Percentiles rank a stretch among this genome's conserved stretches.
Evolutionary conservation across 2,888 invertebrate species (phyloP).

Genomic region (Tribolium freemani): DNA sequence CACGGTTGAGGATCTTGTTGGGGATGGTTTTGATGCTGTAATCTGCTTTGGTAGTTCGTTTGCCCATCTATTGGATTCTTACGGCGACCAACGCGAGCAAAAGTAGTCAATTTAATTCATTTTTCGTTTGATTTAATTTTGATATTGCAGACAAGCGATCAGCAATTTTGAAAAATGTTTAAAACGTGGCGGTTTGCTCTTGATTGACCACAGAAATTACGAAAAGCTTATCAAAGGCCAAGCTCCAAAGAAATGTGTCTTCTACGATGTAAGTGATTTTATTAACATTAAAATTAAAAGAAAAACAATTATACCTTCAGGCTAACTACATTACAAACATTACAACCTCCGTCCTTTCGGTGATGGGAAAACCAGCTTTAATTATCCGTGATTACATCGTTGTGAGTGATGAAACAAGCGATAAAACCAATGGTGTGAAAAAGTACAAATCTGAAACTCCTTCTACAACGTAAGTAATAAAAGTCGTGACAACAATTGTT

Average conservation of each 20-base stretch:
- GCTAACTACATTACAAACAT: conserved; percentile 82
- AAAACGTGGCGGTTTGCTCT: conserved; percentile 87
- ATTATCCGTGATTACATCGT: conserved; percentile 88
- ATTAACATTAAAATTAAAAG: background rate
- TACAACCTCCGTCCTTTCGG: conserved; percentile 86
- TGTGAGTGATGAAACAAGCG: conserved; percentile 66
- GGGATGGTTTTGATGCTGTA: conserved; percentile 86
- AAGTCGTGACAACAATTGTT: background rate
- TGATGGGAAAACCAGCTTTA: conserved; percentile 81
- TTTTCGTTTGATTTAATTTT: background rate
- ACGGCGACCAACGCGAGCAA: conserved; percentile 85
- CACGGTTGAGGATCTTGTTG: conserved; percentile 77
- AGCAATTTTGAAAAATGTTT: conserved; percentile 85
- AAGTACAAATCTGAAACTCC: conserved; percentile 45
- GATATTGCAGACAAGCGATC: conserved; percentile 74
- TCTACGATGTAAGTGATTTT: conserved; percentile 84
- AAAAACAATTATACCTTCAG: conserved; percentile 24
- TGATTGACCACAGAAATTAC: conserved; percentile 93
- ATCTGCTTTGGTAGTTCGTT: conserved; percentile 93
- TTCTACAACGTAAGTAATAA: conserved; percentile 52
- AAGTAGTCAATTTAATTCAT: conserved; percentile 65
- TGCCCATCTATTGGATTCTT: conserved; percentile 87
- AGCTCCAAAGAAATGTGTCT: conserved; percentile 85
- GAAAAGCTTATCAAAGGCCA: conserved; percentile 84
- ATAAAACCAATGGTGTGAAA: conserved; percentile 36